Conservation (phyloP, 2,888 invertebrate species). For the Standfussiana lucernea region DNA sequence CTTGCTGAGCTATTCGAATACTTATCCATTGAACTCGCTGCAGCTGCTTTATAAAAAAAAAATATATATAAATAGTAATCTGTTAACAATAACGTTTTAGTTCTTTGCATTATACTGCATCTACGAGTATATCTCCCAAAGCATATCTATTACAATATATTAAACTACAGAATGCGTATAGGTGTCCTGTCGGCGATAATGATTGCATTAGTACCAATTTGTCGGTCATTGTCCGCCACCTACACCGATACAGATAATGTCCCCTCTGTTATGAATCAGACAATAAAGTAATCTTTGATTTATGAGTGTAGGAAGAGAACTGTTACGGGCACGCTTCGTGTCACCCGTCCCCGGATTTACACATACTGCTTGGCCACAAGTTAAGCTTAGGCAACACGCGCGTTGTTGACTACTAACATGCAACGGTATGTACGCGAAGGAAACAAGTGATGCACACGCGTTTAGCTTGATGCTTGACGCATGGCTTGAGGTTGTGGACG, state of each 20-base stretch:
- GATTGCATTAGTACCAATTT: constrained; percentile 65
- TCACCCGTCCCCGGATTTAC: constrained; percentile 42
- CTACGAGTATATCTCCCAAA: constrained; percentile 13
- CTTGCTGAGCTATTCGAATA: not conserved
- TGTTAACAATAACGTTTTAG: not conserved
- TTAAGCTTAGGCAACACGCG: not conserved
- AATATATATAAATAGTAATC: not conserved
- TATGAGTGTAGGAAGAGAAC: constrained; percentile 62
- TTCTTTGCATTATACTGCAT: not conserved
- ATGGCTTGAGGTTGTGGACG: not conserved
- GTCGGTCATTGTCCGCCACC: constrained; percentile 70
- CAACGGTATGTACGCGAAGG: not conserved
- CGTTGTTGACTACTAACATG: not conserved
- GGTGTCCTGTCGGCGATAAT: constrained; percentile 56
- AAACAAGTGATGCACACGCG: not conserved
- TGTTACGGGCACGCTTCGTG: constrained; percentile 57
- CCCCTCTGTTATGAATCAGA: constrained; percentile 64
- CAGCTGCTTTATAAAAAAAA: not conserved
- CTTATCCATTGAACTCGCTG: not conserved
- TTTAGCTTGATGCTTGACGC: not conserved
- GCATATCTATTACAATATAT: constrained; percentile 22
- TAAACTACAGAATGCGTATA: constrained; percentile 33
- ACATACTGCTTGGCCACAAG: not conserved
- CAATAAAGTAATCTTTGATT: constrained; percentile 63
- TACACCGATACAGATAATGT: constrained; percentile 65